Percentiles rank a stretch among this genome's conserved stretches.
These are phyloP conservation scores for Morone chrysops DNA, from an alignment of 2,113 vertebrate genomes.

Conservation along the genomic window DNA sequence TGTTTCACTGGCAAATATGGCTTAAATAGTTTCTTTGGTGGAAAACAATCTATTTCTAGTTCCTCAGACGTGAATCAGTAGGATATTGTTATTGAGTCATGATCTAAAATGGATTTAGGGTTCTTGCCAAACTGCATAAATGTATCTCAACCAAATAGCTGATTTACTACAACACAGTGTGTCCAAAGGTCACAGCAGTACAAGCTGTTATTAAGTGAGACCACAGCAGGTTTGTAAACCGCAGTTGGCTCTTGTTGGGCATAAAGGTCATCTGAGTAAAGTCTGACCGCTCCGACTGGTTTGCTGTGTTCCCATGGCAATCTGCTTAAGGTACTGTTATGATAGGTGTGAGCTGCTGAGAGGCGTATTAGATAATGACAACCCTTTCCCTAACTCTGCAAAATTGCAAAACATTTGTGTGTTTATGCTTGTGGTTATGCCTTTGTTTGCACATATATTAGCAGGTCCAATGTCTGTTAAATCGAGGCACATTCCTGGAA, in stretches of 20 bases:
- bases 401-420: background rate
- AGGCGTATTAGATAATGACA: background rate
- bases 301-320: conserved; percentile 42
- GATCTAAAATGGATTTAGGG: conserved; percentile 9
- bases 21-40: conserved; percentile 10
- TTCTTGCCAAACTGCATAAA: conserved; percentile 13
- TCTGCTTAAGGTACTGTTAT: conserved; percentile 10
- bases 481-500: conserved; percentile 5
- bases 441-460: background rate
- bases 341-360: background rate
- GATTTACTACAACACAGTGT: conserved; percentile 14
- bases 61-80: background rate
- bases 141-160: background rate
- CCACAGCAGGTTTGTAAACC: conserved; percentile 25
- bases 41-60: conserved; percentile 11
- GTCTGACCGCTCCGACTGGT: conserved; percentile 10
- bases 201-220: conserved; percentile 31
- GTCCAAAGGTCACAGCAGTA: conserved; percentile 29
- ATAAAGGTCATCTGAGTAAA: conserved; percentile 17
- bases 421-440: background rate
- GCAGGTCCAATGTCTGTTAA: background rate
- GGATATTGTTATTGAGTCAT: conserved; percentile 14
- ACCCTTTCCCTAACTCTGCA: background rate
- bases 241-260: conserved; percentile 20
- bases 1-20: background rate